Evolutionary conservation across 2,888 invertebrate genomes (phyloP).

Genomic region (Sturmia bella): DNA sequence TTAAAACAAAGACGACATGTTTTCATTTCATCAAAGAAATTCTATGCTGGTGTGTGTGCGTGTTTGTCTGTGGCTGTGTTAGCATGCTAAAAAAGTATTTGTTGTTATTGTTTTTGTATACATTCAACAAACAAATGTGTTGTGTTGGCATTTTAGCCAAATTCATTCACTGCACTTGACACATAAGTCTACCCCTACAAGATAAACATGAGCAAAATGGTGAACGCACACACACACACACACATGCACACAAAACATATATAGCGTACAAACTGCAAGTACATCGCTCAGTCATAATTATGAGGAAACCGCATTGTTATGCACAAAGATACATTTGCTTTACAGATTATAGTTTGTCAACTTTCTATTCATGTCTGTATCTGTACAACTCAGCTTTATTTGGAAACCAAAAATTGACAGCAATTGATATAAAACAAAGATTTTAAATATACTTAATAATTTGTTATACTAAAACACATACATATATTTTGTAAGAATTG

Average conservation of each 20-base stretch:
- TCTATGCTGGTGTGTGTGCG: background rate
- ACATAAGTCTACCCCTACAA: slow-evolving; percentile 18
- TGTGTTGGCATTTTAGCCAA: slow-evolving; percentile 53
- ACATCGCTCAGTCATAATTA: background rate
- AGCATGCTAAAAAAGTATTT: background rate
- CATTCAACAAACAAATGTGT: slow-evolving; percentile 39
- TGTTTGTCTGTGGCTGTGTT: background rate
- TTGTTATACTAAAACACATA: too few species aligned
- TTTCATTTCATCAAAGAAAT: background rate
- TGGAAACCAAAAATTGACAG: too few species aligned
- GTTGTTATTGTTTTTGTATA: slow-evolving; percentile 37
- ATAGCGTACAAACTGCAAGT: background rate
- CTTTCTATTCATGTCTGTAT: background rate
- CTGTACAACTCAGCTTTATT: background rate
- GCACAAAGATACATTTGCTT: background rate
- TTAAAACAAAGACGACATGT: slow-evolving; percentile 1
- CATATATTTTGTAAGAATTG: too few species aligned
- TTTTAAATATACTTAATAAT: too few species aligned
- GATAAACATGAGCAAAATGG: background rate
- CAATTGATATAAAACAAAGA: too few species aligned
- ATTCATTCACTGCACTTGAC: slow-evolving; percentile 46
- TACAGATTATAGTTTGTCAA: background rate
- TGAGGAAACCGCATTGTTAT: background rate
- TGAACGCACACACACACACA: background rate
- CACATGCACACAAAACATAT: background rate